Evolutionary conservation across 2,113 vertebrate genomes (phyloP), one percentile per base, ranked within the genome.

Genomic region (Syngnathus floridae): DNA sequence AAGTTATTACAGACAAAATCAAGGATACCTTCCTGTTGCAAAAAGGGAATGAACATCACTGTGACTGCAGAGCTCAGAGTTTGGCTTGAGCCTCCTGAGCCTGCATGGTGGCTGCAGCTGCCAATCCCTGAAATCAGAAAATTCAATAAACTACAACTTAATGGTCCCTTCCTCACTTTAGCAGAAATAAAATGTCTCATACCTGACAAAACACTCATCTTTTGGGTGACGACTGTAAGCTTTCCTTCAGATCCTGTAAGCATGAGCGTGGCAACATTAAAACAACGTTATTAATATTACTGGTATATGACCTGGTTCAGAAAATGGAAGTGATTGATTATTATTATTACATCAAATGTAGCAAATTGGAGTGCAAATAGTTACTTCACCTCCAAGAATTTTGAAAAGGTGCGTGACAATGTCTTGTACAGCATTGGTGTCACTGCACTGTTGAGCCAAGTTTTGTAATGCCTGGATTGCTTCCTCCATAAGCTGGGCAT

Each of bases 191-290:
- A 41, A 35, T 38, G 8, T 9, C 1, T 36, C 73, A 66, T 90
- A 98, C 97, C 97, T 90, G 97, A 98, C 77, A 98, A 90, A 52
- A 99, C 92, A 7, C 92, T 97, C 72, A 95, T 95, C 88, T 99
- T 99, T 86, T 99, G 97, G 70, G 93, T 93, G 52, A 96, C 91
- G 64, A 93, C 79, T 0, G 95, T 95, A 56, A 99, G 93, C 73
- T 98, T 99, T 52, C 95, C 97, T 71, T 99, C 97, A 0, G 96
- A 95, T 41, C 97, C 97, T 98, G 87, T 19, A 69, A 70, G 1
- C 21, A 74, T 22, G 59, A 54, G 14, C 0, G 9, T 17, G 51
- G 49, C 26, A 63, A 40, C 4, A 31, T 49, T n/a, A 37, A 5
- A 4, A 22, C 40, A 13, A 11, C 13, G 13, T 41, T 13, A 12